phyloP scores from a whole-genome alignment of 2,113 vertebrate genomes.

The Hyla sarda region DNA sequence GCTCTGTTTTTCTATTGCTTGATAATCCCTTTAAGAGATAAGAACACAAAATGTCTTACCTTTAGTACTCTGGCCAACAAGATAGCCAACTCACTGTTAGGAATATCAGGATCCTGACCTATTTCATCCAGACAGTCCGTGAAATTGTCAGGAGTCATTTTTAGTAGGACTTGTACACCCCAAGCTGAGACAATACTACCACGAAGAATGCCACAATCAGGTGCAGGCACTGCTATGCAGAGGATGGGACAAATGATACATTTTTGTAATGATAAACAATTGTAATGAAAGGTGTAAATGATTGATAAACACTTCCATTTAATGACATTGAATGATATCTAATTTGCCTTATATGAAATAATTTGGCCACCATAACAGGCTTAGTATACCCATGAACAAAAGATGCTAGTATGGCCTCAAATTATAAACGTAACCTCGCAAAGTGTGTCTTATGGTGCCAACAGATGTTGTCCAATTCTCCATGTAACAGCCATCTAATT shows the following conservation, averaged over 20 bases:
- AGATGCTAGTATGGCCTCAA: no score
- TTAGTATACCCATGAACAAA: background rate
- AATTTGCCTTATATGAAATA: no score
- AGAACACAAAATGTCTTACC: background rate
- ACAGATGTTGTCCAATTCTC: no score
- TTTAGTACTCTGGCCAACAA: background rate
- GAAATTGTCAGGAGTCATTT: background rate
- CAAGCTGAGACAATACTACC: slow-evolving; percentile 1
- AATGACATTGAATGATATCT: background rate
- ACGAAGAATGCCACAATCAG: background rate
- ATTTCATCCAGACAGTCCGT: background rate
- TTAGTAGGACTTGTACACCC: background rate
- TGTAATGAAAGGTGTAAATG: background rate
- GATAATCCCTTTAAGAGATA: no score
- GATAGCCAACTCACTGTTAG: background rate
- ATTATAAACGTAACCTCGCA: no score
- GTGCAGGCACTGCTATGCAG: background rate
- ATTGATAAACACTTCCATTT: background rate
- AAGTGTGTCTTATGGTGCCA: no score
- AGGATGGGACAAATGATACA: background rate
- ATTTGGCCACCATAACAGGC: no score
- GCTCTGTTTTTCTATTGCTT: no score
- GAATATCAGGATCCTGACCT: background rate
- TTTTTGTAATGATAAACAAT: background rate
- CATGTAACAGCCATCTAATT: no score